Percentiles rank a stretch among this genome's conserved stretches.
These are phyloP conservation scores for Geodia barretti DNA, from an alignment of 37 sponge, comb jelly and placozoan genomes.

Conservation along the genomic window DNA sequence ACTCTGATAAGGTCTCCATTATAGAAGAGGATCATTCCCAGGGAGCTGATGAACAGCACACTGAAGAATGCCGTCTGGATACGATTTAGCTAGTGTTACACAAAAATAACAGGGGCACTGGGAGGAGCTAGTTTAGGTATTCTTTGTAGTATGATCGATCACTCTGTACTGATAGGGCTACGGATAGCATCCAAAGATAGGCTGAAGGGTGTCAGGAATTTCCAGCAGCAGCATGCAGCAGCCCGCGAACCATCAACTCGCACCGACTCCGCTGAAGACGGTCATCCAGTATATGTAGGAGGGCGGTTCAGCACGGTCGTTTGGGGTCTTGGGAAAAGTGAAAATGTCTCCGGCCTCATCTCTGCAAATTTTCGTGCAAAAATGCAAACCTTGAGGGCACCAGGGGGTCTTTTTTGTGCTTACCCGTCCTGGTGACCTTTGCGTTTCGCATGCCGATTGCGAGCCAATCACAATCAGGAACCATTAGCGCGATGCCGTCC, in stretches of 20 bases:
- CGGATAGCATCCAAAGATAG: not conserved
- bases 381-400: no score
- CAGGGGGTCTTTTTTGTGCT: no score
- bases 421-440: no score
- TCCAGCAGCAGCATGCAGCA: not conserved
- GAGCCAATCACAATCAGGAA: not conserved
- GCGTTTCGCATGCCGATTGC: no score
- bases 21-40: not conserved
- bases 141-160: not conserved
- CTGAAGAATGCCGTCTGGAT: slow-evolving; percentile 1
- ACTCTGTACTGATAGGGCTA: not conserved
- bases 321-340: not conserved
- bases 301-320: not conserved
- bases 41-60: not conserved
- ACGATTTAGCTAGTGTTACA: not conserved
- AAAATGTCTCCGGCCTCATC: not conserved
- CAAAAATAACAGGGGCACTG: no score
- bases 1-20: not conserved
- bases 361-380: no score
- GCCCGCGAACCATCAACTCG: not conserved
- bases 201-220: not conserved
- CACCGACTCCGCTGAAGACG: not conserved
- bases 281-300: not conserved
- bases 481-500: not conserved
- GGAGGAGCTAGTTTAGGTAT: no score